Conservation (phyloP, 2,888 invertebrate genomes). For the Homarus gammarus region DNA sequence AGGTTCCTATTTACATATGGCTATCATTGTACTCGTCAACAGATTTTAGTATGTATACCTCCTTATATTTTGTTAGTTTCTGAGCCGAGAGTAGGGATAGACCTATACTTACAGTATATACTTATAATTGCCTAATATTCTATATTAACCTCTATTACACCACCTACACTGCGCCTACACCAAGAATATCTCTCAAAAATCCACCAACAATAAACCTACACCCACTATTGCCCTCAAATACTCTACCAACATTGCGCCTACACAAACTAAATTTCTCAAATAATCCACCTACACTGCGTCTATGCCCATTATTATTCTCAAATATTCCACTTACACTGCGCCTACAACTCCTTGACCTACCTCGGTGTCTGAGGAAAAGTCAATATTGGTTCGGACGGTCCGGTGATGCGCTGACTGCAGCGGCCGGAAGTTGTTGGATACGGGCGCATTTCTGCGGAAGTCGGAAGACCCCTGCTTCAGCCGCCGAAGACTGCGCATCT, state of each 20-base stretch:
- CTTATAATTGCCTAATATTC: no score
- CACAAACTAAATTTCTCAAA: neutral
- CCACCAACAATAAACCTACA: no score
- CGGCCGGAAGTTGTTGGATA: conserved; percentile 70
- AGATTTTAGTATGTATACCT: no score
- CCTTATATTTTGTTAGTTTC: no score
- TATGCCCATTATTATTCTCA: neutral
- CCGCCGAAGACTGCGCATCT: conserved; percentile 61
- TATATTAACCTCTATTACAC: no score
- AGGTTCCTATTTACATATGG: no score
- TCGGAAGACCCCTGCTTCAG: conserved; percentile 58
- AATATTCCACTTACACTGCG: neutral
- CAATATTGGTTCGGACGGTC: conserved; percentile 72
- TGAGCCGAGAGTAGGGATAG: no score
- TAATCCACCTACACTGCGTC: neutral
- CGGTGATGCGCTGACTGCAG: conserved; percentile 67
- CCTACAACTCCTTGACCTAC: neutral
- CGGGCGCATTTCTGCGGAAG: conserved; percentile 59
- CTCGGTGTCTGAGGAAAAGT: conserved; percentile 49
- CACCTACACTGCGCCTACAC: neutral
- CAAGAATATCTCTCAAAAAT: no score
- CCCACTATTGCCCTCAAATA: neutral
- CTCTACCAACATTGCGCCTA: neutral
- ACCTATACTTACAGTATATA: no score
- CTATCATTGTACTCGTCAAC: no score